Base-by-base conservation (phyloP, 2,797 vertebrate species). In the Melanotaenia maccullochi region DNA sequence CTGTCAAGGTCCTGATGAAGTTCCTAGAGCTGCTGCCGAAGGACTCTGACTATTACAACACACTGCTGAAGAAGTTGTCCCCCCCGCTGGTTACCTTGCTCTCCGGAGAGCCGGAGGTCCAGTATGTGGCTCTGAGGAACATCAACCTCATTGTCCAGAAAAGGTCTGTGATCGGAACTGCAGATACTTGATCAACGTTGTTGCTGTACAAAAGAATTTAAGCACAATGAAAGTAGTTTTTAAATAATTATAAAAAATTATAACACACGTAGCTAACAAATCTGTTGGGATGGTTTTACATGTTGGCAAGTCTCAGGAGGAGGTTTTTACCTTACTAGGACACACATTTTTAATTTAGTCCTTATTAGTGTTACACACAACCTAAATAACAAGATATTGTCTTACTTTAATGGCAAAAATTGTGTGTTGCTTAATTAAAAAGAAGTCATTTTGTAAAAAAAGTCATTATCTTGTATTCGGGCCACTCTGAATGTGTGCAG, bases 101-200 rank as follows among this genome's bases (percentile, higher is more conserved):
- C 6, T 99, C 98, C 9, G 98, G 97, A 68, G 98, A 99, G 82
- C 97, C 98, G 0, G 98, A 99, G 92, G 97, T 99, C 70, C 98
- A 99, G 75, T 99, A 99, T 6, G 97, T 99, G 68, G 98, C 98
- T 81, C 93, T 99, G 88, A 96, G 98, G 92, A 99, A 99, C 94
- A 99, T 99, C 94, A 99, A 99, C 90, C 92, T 99, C 68, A 99
- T 99, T 30, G 98, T 99, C 59, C 98, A 99, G 94, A 99, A 99
- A 89, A 96, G 98, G 98, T 99, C 33, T 22, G 89, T 72, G 25
- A 40, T 52, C 38, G 51, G 25, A 63, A 62, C 42, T 18, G 16
- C n/a, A 28, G 13, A 30, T 47, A 5, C 35, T 49, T 18, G 6
- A 11, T 44, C 36, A 61, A 13, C 32, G 28, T 61, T 36, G 22